Evolutionary conservation across 2,888 invertebrate species (phyloP), one percentile per base, ranked within the genome.

Genomic region (Nephrotoma guestfalica): DNA sequence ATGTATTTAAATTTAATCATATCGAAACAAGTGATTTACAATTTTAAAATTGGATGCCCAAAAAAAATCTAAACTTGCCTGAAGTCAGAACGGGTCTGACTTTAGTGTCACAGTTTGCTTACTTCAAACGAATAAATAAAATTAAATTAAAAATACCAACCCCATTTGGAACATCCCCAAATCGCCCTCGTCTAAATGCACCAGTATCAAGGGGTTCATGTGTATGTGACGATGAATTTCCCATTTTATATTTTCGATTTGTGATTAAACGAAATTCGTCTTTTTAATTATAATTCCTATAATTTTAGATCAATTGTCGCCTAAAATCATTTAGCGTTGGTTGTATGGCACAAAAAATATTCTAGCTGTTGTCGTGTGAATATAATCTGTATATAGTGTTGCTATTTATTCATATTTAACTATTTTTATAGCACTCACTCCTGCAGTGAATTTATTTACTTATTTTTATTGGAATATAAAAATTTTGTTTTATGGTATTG

Each of bases 141-240:
- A 15, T 13, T 57, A 57, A 57, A 57, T 11, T 15, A 57, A 57
- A 30, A 86, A 51, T 90, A 92, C 91, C 89, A 91, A 92, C 92
- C 92, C 91, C 90, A 90, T 91, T 91, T 89, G 91, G 91, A 87
- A 91, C 90, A 90, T 92, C 92, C 88, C 92, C 91, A 89, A 90
- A 91, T 88, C 91, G 91, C 88, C 92, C 92, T 88, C 92, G 90
- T 89, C 91, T 91, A 88, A 91, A 91, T 57, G 51, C 51, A 88
- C 93, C 94, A 91, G 95, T 93, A 91, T 96, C 96, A 91, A 96
- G 93, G 89, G 96, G 96, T 92, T 96, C 95, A 92, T 96, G 96
- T 89, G 94, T 94, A 90, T 96, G 95, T 89, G 96, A 96, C 90
- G 96, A 95, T 92, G 96, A 96, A 91, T 96, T 96, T 90, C 96